These are phyloP conservation scores for Enteromius viviparus DNA, from an alignment of 2,797 vertebrate genomes.

Conservation along the genomic window DNA sequence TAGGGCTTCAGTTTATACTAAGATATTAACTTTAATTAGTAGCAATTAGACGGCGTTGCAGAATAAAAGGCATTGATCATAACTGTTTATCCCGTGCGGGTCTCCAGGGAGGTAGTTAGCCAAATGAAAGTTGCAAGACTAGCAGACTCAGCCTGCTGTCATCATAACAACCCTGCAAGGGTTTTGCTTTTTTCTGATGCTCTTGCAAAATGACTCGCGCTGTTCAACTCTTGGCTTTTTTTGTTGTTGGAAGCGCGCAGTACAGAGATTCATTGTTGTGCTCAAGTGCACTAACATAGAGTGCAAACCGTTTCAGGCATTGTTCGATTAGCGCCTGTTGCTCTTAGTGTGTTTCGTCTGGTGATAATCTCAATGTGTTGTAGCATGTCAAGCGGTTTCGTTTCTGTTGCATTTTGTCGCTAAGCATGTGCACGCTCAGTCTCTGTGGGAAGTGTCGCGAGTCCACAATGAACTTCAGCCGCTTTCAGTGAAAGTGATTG, in stretches of 20 bases:
- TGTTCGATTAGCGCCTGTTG: slow-evolving; percentile 7
- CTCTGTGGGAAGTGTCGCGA: background rate
- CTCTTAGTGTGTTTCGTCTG: slow-evolving; percentile 25
- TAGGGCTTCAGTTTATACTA: slow-evolving; percentile 36
- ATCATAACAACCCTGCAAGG: slow-evolving; percentile 38
- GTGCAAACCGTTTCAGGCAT: slow-evolving; percentile 23
- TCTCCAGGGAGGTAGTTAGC: slow-evolving; percentile 43
- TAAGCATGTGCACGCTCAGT: slow-evolving; percentile 38
- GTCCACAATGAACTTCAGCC: slow-evolving; percentile 2
- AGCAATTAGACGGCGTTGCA: slow-evolving; percentile 28
- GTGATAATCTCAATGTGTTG: slow-evolving; percentile 24
- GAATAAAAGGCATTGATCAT: slow-evolving; percentile 33
- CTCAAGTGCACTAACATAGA: slow-evolving; percentile 2
- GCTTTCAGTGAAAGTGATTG: slow-evolving; percentile 10
- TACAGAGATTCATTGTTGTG: slow-evolving; percentile 2
- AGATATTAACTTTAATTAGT: slow-evolving; percentile 49
- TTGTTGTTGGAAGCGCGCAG: background rate
- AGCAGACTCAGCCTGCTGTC: slow-evolving; percentile 30
- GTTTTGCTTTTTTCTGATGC: slow-evolving; percentile 26
- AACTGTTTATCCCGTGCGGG: slow-evolving; percentile 12
- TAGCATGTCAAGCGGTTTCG: slow-evolving; percentile 41
- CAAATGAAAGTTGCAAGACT: slow-evolving; percentile 37
- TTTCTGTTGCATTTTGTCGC: background rate
- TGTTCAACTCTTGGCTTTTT: slow-evolving; percentile 10
- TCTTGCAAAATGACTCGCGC: slow-evolving; percentile 28